Conservation (phyloP, 2,113 vertebrate species). For the Cyprinodon variegatus region DNA sequence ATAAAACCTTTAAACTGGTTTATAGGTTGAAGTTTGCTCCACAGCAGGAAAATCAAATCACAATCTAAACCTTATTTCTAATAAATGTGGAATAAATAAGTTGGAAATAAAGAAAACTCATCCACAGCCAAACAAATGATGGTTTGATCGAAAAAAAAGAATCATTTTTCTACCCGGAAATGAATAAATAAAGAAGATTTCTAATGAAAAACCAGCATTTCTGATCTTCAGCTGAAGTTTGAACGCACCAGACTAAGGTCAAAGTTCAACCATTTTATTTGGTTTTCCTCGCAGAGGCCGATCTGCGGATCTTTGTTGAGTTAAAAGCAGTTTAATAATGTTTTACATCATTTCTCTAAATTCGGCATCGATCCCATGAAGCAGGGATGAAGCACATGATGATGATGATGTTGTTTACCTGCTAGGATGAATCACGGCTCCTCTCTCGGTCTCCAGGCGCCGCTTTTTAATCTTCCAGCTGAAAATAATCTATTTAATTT, state of each 20-base stretch:
- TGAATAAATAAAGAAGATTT: too few species aligned
- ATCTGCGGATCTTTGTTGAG: accelerated
- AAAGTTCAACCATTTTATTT: background rate
- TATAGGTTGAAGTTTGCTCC: too few species aligned
- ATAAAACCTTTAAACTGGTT: too few species aligned
- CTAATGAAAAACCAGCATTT: background rate
- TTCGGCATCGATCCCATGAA: background rate
- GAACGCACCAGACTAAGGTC: background rate
- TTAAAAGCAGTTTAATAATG: too few species aligned
- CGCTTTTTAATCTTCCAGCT: background rate
- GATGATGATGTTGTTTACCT: constrained; percentile 57
- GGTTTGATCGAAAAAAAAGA: too few species aligned
- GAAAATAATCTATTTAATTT: accelerated
- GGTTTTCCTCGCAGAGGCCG: too few species aligned
- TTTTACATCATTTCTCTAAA: background rate
- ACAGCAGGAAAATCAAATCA: too few species aligned
- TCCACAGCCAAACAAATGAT: too few species aligned
- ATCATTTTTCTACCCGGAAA: too few species aligned
- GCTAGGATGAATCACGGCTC: constrained; percentile 45
- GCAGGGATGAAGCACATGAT: background rate
- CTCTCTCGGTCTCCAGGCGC: constrained; percentile 8
- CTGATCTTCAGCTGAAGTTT: background rate
- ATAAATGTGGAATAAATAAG: too few species aligned
- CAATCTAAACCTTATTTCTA: too few species aligned
- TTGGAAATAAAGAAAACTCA: too few species aligned